phyloP scores from a whole-genome alignment of 2,888 invertebrate species.

The Aethes cnicana region DNA sequence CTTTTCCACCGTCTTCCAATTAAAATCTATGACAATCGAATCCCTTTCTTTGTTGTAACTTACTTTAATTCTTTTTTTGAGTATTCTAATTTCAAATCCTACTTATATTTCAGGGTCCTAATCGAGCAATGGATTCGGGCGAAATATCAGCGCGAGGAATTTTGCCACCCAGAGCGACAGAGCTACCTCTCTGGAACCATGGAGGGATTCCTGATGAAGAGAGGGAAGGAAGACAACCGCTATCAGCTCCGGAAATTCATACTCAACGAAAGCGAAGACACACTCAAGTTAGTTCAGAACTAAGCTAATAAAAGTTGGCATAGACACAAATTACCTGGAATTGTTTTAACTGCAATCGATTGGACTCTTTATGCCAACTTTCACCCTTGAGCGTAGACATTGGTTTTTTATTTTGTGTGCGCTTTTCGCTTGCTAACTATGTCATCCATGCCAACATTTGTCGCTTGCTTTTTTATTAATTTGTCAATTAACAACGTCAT shows the following conservation, averaged over 20 bases:
- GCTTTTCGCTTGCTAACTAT: not conserved
- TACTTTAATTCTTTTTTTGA: too few species aligned
- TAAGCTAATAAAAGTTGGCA: not conserved
- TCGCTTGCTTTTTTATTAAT: not conserved
- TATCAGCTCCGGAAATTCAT: constrained; percentile 93
- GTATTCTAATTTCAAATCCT: too few species aligned
- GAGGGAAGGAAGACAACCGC: constrained; percentile 92
- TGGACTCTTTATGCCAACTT: constrained; percentile 1
- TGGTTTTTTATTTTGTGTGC: constrained; percentile 2
- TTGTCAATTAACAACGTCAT: not conserved
- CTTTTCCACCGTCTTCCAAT: too few species aligned
- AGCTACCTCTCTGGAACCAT: constrained; percentile 90
- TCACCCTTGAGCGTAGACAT: not conserved
- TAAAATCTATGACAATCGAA: too few species aligned
- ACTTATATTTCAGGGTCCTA: constrained; percentile 85
- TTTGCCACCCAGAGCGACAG: constrained; percentile 90
- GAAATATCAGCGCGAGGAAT: constrained; percentile 94
- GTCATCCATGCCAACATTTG: not conserved
- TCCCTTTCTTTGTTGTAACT: too few species aligned
- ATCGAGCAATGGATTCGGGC: constrained; percentile 95
- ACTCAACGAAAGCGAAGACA: constrained; percentile 90
- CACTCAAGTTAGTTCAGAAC: constrained; percentile 82
- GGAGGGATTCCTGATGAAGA: constrained; percentile 94
- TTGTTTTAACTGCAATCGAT: not conserved
- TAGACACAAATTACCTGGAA: not conserved